Evolutionary conservation across 2,113 vertebrate species (phyloP).

Genomic region (Heterotis niloticus): DNA sequence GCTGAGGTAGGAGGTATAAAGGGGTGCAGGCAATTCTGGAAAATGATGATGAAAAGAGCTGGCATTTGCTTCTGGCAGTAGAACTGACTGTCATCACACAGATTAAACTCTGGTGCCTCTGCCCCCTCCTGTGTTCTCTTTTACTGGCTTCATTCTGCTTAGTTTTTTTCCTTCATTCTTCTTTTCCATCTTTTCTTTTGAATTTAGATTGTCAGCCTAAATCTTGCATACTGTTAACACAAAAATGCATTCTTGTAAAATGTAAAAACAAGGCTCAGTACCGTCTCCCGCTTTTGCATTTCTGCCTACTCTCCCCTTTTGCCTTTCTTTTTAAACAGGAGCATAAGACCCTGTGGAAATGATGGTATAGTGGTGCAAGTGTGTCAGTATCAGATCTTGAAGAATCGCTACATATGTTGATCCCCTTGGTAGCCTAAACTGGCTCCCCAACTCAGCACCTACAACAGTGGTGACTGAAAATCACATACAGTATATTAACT

Average conservation of each 20-base stretch:
- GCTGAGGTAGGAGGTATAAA: background rate
- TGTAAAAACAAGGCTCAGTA: background rate
- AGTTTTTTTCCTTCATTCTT: background rate
- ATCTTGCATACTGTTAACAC: no score
- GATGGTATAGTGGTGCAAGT: no score
- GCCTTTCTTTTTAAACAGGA: background rate
- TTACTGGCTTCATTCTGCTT: background rate
- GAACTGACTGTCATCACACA: constrained; percentile 21
- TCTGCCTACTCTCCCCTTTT: background rate
- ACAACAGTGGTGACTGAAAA: no score
- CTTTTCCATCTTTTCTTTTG: background rate
- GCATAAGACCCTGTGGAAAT: no score
- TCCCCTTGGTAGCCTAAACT: no score
- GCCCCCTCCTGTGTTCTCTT: background rate
- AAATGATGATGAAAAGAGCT: background rate
- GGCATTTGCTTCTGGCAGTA: background rate
- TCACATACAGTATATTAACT: no score
- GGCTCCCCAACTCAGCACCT: no score
- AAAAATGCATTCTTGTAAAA: background rate
- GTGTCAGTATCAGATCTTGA: no score
- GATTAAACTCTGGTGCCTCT: constrained; percentile 15
- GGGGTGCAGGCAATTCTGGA: background rate
- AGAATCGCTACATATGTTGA: no score
- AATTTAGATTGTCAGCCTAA: background rate
- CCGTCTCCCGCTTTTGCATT: background rate